A percentile compares a stretch with the other conserved stretches of the same genome.
Conservation (phyloP, 2,113 vertebrate species). For the Neoarius graeffei region DNA sequence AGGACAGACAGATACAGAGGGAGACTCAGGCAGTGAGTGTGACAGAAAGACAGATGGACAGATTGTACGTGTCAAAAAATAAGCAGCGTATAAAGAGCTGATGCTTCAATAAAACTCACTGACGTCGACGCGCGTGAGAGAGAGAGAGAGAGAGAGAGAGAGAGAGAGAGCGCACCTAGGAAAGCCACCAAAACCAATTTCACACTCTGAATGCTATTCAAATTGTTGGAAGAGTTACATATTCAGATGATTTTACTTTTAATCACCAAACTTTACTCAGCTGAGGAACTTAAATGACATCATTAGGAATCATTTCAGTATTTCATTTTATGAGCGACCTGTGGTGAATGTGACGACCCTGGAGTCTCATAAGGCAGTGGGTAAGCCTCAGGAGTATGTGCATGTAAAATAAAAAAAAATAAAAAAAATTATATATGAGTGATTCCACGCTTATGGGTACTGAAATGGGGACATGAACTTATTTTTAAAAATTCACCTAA, state of each 20-base stretch:
- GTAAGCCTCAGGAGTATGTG: too few species aligned
- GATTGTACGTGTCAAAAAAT: not conserved
- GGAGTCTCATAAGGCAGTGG: not conserved
- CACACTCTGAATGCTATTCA: not conserved
- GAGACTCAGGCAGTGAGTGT: not conserved
- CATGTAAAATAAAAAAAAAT: too few species aligned
- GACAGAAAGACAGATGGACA: not conserved
- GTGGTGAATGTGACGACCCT: not conserved
- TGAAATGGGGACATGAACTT: too few species aligned
- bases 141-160: too few species aligned
- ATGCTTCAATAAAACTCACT: conserved; percentile 20
- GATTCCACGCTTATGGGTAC: too few species aligned
- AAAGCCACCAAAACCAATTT: not conserved
- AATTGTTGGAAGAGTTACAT: not conserved
- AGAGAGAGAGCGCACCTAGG: not conserved
- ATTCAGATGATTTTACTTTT: not conserved
- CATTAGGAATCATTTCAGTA: not conserved
- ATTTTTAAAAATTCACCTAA: too few species aligned
- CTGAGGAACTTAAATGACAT: not conserved
- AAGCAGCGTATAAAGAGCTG: not conserved
- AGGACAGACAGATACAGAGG: not conserved
- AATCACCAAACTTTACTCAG: not conserved
- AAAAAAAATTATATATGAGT: too few species aligned
- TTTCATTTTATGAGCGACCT: not conserved
- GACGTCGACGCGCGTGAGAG: conserved; percentile 13